phyloP scores from a whole-genome alignment of 2,888 invertebrate species.

The Schizotus pectinicornis region DNA sequence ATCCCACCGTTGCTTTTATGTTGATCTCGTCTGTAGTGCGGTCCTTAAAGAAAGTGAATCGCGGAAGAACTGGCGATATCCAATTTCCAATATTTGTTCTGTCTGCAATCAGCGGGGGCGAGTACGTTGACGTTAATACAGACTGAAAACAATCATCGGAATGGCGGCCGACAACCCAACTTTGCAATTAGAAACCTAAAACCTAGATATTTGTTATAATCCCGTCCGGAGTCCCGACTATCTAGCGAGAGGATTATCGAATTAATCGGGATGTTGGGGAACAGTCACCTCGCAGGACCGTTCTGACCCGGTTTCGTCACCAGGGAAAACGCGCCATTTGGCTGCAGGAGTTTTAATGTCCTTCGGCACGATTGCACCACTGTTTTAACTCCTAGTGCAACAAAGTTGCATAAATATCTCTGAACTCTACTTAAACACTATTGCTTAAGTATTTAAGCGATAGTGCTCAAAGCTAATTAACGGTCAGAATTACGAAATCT shows the following conservation, averaged over 20 bases:
- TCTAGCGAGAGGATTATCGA: slow-evolving; percentile 21
- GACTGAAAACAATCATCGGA: background rate
- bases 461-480: no score
- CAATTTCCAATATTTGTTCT: background rate
- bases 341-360: no score
- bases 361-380: no score
- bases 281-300: slow-evolving; percentile 12
- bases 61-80: background rate
- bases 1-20: no score
- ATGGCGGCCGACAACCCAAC: background rate
- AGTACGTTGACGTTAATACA: slow-evolving; percentile 2
- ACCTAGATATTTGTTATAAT: slow-evolving; percentile 21
- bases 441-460: no score
- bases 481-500: no score
- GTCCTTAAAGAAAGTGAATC: background rate
- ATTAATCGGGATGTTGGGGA: slow-evolving; percentile 20
- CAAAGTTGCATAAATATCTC: no score
- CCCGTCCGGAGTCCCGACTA: slow-evolving; percentile 8
- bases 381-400: no score
- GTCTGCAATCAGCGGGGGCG: no score
- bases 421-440: no score
- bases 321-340: background rate
- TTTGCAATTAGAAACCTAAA: slow-evolving; percentile 23
- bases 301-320: slow-evolving; percentile 22
- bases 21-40: no score